Evolutionary conservation across 2,888 invertebrate species (phyloP), one percentile per base, ranked within the genome.

Genomic region (Brenthis hecate): DNA sequence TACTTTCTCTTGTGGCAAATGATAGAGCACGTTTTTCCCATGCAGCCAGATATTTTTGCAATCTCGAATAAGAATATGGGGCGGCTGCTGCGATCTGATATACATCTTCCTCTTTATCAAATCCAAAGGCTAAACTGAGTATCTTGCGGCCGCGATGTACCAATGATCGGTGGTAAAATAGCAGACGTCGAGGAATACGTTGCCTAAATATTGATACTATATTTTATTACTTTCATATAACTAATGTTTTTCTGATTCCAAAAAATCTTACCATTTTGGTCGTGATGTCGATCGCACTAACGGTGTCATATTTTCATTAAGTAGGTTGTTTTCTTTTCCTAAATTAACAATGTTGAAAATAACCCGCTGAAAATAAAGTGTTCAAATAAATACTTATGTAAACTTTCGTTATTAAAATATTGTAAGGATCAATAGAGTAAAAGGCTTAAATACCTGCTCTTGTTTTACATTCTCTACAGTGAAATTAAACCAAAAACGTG

Each of bases 321-420:
- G 99, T 58, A 99, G 93, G 78, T 97, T 98, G 74, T 96, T 95
- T 73, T 95, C 96, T 88, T 99, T 99, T 77, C 98, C 98, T 74
- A 99, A 96, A 90, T 99, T 99, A 1, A 99, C 98, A 69, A 99
- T 95, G 86, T 99, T 99, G 89, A 99, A 98, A 78, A 99, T 96
- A 3, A 99, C 98, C 75, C 98, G 95, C 97, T 97, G 94, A 61
- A 76, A 79, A 28, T 47, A 28, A 55, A 36, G 0, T 54, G 28
- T 14, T 5, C 19, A 54, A 13, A 13, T 53, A 53, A 54, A 58
- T 48, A 48, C 1, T 2, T 47, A 13, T 28, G 43, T 61, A 56
- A 50, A 19, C 6, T n/a, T 28, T 14, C 43, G 23, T 23, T 55
- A 55, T 13, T 36, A 50, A 8, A 54, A n/a, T 6, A 61, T 32